Base-by-base conservation (phyloP, 2,888 invertebrate species). In the Cryptus armator region DNA sequence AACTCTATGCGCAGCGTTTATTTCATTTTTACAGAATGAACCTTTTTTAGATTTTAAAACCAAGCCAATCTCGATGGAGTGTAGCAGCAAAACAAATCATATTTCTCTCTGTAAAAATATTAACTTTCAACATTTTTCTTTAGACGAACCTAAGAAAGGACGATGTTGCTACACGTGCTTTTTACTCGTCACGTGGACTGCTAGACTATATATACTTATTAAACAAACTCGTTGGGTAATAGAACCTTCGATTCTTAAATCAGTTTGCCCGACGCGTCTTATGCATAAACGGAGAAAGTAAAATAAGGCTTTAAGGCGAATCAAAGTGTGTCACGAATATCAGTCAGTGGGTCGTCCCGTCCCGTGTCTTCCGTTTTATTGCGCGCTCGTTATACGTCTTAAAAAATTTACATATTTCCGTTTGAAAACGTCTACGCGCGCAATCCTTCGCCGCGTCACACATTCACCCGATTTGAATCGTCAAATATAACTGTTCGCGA, bases 291-390 rank as follows among this genome's bases (percentile, higher is more conserved):
- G 66, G 51, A 3, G 85, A 85, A 85, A 86, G 86, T 83, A 74
- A 81, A 85, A 77, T 75, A 44, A 37, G 37, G 24, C 19, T 12
- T 4, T 10, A 10, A 12, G 19, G 19, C 24, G 24, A 43, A 12
- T 14, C n/a, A 76, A 84, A 81, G 82, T 81, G 48, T 77, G 68
- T 79, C 87, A 80, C 51, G 68, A 82, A 81, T 83, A 44, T 68
- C 85, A 80, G 59, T 77, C 79, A 79, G 76, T 86, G 53, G 86
- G 85, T 87, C 86, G 64, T 51, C 44, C 78, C 16, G 56, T 66
- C 68, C 64, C 48, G 68, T 66, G 56, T 51, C 66, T 53, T 71
- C 5, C 29, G 12, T 59, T 72, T 56, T 68, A 62, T 51, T 67
- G 48, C 16, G 10, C 29, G 16, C 64, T 48, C 12, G 62, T 66